phyloP scores from a whole-genome alignment of 2,113 vertebrate species.

The Seriola quinqueradiata region DNA sequence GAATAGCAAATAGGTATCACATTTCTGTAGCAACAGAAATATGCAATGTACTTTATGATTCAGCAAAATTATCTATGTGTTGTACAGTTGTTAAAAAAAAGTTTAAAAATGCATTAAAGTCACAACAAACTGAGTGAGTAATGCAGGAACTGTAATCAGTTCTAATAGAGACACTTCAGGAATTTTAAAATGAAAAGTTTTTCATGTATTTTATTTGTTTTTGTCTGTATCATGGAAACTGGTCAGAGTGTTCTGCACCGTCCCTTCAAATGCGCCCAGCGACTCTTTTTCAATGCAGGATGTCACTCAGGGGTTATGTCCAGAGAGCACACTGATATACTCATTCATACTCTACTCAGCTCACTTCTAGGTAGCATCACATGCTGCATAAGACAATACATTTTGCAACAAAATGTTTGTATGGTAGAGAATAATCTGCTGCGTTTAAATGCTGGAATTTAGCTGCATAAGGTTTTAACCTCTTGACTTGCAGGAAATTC shows the following conservation, averaged over 20 bases:
- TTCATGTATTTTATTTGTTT: constrained; percentile 10
- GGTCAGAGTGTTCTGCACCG: not conserved
- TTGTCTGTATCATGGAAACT: not conserved
- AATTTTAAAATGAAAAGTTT: not conserved
- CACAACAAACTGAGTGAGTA: not conserved
- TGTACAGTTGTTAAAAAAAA: not conserved
- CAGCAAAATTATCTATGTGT: not conserved
- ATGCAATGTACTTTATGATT: not conserved
- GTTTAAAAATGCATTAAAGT: constrained; percentile 5
- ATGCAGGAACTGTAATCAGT: not conserved
- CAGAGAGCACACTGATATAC: constrained; percentile 4
- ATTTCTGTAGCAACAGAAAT: not conserved
- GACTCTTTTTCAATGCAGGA: not conserved
- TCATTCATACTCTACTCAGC: not conserved
- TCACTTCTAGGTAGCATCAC: not conserved
- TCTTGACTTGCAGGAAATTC: not conserved
- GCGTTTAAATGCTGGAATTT: not conserved
- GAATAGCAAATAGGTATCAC: not conserved
- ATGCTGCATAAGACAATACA: not conserved
- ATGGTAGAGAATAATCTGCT: not conserved
- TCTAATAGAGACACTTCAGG: not conserved
- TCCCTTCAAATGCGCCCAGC: not conserved
- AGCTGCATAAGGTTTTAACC: not conserved
- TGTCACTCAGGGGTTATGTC: not conserved
- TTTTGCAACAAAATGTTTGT: not conserved